Conservation (phyloP, 2,797 vertebrate genomes). For the Pipistrellus pipistrellus region DNA sequence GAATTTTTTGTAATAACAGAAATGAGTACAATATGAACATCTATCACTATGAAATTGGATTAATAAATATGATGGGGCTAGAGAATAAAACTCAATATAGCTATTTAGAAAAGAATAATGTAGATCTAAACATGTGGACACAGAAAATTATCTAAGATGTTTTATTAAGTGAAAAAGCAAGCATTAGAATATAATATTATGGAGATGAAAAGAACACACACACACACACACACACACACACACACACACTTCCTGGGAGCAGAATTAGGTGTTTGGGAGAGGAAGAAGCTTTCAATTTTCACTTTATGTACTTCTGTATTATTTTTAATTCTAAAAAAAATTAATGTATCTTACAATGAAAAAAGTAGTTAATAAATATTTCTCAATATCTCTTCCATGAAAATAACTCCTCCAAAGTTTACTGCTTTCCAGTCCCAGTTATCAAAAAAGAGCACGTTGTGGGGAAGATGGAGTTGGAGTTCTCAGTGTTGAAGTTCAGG, state of each 20-base stretch:
- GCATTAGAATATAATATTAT: not conserved
- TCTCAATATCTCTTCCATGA: not conserved
- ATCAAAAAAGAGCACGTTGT: fast-evolving
- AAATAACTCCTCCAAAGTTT: too few relatives aligned
- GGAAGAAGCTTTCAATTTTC: too few relatives aligned
- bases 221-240: not conserved
- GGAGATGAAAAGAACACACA: not conserved
- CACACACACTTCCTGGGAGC: not conserved
- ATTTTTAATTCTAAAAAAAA: not conserved
- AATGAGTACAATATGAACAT: not conserved
- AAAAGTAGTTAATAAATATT: not conserved
- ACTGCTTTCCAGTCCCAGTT: not conserved
- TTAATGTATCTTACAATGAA: not conserved
- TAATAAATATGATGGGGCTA: not conserved
- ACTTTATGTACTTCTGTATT: not conserved
- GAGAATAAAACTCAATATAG: not conserved
- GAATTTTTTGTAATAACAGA: not conserved
- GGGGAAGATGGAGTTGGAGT: not conserved
- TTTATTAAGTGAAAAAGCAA: not conserved
- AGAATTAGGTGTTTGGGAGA: not conserved
- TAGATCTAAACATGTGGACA: fast-evolving
- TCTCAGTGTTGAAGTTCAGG: not conserved
- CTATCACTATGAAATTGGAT: not conserved
- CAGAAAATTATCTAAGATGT: not conserved
- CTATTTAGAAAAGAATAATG: too few relatives aligned